phyloP scores from a whole-genome alignment of 2,113 vertebrate species.

The Cynoglossus semilaevis region DNA sequence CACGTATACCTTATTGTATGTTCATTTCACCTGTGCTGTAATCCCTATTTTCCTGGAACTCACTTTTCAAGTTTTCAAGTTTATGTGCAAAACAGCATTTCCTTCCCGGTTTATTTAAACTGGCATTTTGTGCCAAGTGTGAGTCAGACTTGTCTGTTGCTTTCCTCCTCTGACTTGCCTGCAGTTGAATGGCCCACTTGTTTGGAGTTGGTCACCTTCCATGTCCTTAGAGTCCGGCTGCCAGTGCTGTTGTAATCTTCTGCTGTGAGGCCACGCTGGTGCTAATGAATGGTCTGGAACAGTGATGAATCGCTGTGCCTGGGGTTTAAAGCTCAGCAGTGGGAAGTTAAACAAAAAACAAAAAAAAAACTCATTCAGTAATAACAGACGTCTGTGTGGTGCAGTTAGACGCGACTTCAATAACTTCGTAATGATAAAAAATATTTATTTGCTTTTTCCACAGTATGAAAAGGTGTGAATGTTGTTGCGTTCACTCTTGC shows the following conservation, averaged over 20 bases:
- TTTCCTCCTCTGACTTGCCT: conserved; percentile 36
- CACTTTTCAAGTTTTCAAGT: too few species aligned
- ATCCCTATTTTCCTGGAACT: too few species aligned
- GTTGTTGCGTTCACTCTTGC: too few species aligned
- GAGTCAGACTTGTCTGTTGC: conserved; percentile 39
- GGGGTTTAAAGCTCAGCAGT: conserved; percentile 29
- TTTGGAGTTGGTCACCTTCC: conserved; percentile 67
- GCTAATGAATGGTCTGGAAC: conserved; percentile 49
- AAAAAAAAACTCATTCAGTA: conserved; percentile 22
- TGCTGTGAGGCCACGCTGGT: conserved; percentile 48
- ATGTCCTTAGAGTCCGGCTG: conserved; percentile 56
- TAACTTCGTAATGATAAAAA: neutral
- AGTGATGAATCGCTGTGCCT: conserved; percentile 50
- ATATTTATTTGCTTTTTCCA: too few species aligned
- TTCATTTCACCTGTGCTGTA: too few species aligned
- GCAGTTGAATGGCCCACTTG: conserved; percentile 65
- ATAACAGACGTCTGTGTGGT: neutral
- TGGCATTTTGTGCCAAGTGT: conserved; percentile 37
- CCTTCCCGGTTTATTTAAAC: conserved; percentile 42
- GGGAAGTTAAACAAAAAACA: too few species aligned
- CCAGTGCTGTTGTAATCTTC: conserved; percentile 56
- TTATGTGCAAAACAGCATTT: conserved; percentile 1
- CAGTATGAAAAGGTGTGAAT: too few species aligned
- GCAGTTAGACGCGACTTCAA: conserved; percentile 1
- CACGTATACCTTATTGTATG: too few species aligned